Evolutionary conservation across 2,888 invertebrate species (phyloP).

Genomic region (Pheosia gnoma): DNA sequence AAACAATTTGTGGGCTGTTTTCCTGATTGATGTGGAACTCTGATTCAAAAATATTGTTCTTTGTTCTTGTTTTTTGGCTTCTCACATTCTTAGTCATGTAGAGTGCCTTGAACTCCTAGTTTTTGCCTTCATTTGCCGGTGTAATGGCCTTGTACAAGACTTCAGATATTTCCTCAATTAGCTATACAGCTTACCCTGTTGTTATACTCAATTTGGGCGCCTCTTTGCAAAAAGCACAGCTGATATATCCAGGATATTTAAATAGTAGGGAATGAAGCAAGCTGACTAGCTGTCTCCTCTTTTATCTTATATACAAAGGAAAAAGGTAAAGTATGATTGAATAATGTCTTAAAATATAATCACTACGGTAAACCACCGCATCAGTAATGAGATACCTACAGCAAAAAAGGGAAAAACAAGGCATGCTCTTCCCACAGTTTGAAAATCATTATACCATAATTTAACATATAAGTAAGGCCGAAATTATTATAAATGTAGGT

Average conservation of each 20-base stretch:
- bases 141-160: slow-evolving; percentile 65
- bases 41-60: slow-evolving; percentile 50
- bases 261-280: no score
- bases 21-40: slow-evolving; percentile 41
- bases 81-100: slow-evolving; percentile 61
- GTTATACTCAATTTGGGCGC: slow-evolving; percentile 25
- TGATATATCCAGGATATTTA: not conserved
- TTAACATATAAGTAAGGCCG: slow-evolving; percentile 1
- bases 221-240: slow-evolving; percentile 18
- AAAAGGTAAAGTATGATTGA: no score
- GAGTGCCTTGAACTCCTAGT: slow-evolving; percentile 70
- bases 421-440: not conserved
- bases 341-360: no score
- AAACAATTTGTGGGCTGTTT: slow-evolving; percentile 30
- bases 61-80: slow-evolving; percentile 62
- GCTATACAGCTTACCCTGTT: slow-evolving; percentile 45
- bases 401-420: no score
- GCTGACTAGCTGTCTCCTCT: no score
- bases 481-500: slow-evolving; percentile 7
- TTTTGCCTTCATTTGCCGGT: slow-evolving; percentile 70
- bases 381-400: not conserved
- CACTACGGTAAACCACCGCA: not conserved
- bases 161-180: slow-evolving; percentile 75
- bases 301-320: no score
- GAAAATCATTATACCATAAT: slow-evolving; percentile 2